Evolutionary conservation across 2,113 vertebrate genomes (phyloP).

Genomic region (Plecotus auritus): DNA sequence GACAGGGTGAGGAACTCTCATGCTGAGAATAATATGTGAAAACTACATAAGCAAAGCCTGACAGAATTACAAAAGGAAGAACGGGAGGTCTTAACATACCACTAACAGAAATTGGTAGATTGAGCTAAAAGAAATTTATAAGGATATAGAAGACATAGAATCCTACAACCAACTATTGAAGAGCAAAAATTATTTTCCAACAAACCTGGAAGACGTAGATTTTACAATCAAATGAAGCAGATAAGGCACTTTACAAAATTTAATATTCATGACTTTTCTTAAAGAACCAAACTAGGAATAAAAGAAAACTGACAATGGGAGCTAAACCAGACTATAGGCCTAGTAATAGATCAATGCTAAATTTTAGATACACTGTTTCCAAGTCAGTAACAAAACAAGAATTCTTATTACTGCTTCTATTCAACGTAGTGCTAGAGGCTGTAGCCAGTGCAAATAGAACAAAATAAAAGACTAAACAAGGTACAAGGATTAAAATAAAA

Average conservation of each 20-base stretch:
- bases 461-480: neutral
- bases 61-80: neutral
- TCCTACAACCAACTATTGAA: neutral
- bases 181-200: neutral
- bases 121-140: neutral
- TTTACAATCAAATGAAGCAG: constrained; percentile 14
- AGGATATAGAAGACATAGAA: neutral
- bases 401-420: neutral
- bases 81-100: neutral
- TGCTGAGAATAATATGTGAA: neutral
- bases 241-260: neutral
- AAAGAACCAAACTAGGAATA: neutral
- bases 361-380: constrained; percentile 12
- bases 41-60: neutral
- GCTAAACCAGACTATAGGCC: neutral
- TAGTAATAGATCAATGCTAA: neutral
- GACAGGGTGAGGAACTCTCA: neutral
- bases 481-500: neutral
- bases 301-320: neutral
- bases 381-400: neutral
- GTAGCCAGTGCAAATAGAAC: neutral
- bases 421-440: neutral
- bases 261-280: neutral
- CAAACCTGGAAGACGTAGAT: neutral
- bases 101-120: neutral